Percentiles rank a stretch among this genome's conserved stretches.
phyloP scores from a whole-genome alignment of 2,888 invertebrate species.

The Andrena haemorrhoa region DNA sequence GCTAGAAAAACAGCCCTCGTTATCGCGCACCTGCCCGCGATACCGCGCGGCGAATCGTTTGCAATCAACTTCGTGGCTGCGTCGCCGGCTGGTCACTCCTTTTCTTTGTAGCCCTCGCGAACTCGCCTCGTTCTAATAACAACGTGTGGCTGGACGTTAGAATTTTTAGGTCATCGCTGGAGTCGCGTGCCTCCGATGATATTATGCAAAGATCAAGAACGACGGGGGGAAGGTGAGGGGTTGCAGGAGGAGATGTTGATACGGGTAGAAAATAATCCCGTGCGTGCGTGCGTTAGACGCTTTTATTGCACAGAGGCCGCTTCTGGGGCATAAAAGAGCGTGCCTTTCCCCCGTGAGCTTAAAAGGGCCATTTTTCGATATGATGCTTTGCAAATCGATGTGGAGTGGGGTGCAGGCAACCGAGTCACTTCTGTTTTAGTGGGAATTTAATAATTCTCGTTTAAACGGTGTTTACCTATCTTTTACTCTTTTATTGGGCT shows the following conservation, averaged over 20 bases:
- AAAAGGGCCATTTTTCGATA: too few species aligned
- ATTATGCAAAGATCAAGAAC: constrained; percentile 24
- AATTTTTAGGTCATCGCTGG: constrained; percentile 48
- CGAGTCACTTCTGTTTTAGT: too few species aligned
- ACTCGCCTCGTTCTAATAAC: constrained; percentile 44
- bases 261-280: neutral
- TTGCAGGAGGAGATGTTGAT: neutral
- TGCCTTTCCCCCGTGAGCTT: too few species aligned
- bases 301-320: too few species aligned
- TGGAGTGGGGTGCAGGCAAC: too few species aligned
- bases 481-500: too few species aligned
- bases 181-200: constrained; percentile 39
- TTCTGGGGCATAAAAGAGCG: too few species aligned
- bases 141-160: constrained; percentile 31
- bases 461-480: too few species aligned
- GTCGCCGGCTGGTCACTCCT: constrained; percentile 35
- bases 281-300: neutral
- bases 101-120: constrained; percentile 37
- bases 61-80: constrained; percentile 32
- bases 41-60: constrained; percentile 30
- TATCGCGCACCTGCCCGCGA: constrained; percentile 12
- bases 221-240: neutral
- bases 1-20: constrained; percentile 7
- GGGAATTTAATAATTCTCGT: too few species aligned
- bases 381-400: too few species aligned